A percentile compares a stretch with the other conserved stretches of the same genome.
Evolutionary conservation across 2,113 vertebrate genomes (phyloP).

Genomic region (Grallaria varia): DNA sequence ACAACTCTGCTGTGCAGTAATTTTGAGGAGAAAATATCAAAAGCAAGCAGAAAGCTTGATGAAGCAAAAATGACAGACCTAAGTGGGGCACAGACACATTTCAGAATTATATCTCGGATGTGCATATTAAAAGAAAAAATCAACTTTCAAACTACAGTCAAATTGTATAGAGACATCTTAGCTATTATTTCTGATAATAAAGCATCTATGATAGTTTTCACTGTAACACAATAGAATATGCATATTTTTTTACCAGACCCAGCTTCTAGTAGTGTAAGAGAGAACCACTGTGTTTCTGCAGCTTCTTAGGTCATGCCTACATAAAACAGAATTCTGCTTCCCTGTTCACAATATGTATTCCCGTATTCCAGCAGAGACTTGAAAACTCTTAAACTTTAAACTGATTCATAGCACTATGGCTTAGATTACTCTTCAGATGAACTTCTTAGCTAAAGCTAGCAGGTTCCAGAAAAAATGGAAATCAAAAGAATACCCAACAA

Average conservation of each 20-base stretch:
- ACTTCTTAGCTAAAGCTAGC: not conserved
- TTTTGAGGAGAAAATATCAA: rapidly evolving
- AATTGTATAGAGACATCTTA: not conserved
- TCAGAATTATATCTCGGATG: not conserved
- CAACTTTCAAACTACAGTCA: not conserved
- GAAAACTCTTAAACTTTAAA: not conserved
- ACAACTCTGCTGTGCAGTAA: not conserved
- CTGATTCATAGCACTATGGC: not conserved
- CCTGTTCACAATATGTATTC: not conserved
- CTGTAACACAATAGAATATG: not conserved
- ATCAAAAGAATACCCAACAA: not conserved
- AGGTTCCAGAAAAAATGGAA: not conserved
- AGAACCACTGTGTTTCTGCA: not conserved
- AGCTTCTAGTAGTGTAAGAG: not conserved
- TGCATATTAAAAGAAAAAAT: not conserved
- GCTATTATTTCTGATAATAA: not conserved
- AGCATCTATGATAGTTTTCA: not conserved
- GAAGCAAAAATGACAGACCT: not conserved
- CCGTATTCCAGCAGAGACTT: not conserved
- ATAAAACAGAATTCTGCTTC: not conserved
- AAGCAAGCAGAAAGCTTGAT: not conserved
- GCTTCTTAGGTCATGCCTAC: not conserved
- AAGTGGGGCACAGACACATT: not conserved
- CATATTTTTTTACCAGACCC: not conserved
- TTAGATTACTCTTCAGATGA: not conserved